A percentile compares a stretch with the other conserved stretches of the same genome.
These are phyloP conservation scores for Vannuccia rotundouncinata DNA, from an alignment of 2,888 invertebrate genomes.

Conservation along the genomic window DNA sequence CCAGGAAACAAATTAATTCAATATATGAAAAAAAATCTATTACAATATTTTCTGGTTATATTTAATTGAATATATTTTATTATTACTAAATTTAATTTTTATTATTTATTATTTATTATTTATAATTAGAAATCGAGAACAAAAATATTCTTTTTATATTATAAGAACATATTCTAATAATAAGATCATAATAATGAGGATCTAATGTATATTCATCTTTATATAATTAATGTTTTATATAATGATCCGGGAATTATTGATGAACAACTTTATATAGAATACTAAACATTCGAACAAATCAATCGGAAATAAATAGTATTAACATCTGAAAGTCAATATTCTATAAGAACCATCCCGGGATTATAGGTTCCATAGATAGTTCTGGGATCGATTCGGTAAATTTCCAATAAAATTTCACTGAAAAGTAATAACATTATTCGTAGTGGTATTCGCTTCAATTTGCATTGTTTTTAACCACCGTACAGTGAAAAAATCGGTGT, in stretches of 20 bases:
- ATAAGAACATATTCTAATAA: too few relatives aligned
- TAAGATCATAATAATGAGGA: too few relatives aligned
- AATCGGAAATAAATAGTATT: too few relatives aligned
- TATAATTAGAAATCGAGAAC: too few relatives aligned
- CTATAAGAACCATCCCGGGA: constrained; percentile 19
- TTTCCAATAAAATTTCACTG: constrained; percentile 22
- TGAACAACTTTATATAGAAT: constrained; percentile 3
- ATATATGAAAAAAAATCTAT: too few relatives aligned
- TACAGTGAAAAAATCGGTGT: not conserved
- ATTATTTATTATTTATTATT: too few relatives aligned
- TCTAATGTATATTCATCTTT: too few relatives aligned
- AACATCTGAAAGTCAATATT: not conserved
- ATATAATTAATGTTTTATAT: not conserved
- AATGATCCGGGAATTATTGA: constrained; percentile 13
- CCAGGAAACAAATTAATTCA: too few relatives aligned
- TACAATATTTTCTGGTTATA: too few relatives aligned
- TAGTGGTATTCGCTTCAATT: not conserved
- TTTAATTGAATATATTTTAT: too few relatives aligned
- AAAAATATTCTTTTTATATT: too few relatives aligned
- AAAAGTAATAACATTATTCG: constrained; percentile 15
- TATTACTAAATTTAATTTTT: too few relatives aligned
- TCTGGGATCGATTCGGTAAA: constrained; percentile 23
- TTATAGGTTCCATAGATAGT: not conserved
- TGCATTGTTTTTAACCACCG: constrained; percentile 5
- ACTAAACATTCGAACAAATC: constrained; percentile 10